These are phyloP conservation scores for Phyllotreta cruciferae DNA, from an alignment of 2,888 invertebrate species.

Conservation along the genomic window DNA sequence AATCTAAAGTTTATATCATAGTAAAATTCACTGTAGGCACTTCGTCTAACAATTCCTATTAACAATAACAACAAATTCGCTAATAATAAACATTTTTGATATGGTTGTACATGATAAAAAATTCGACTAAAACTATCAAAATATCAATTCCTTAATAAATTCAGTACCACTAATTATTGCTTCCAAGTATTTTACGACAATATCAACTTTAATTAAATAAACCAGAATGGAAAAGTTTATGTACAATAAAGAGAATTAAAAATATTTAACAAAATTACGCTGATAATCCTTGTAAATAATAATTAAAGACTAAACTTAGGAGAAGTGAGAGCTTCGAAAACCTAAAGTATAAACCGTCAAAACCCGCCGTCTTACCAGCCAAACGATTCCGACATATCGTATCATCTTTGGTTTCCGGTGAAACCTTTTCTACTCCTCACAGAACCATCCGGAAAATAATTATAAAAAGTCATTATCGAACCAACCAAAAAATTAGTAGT, in stretches of 20 bases:
- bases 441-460: slow-evolving; percentile 1
- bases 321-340: not conserved
- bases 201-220: slow-evolving; percentile 6
- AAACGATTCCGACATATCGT: not conserved
- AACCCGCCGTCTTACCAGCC: too few species aligned
- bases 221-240: not conserved
- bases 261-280: not conserved
- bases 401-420: slow-evolving; percentile 2
- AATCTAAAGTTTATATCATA: slow-evolving; percentile 19
- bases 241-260: slow-evolving; percentile 2
- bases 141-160: not conserved
- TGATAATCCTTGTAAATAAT: not conserved
- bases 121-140: too few species aligned
- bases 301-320: not conserved
- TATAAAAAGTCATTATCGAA: not conserved
- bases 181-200: slow-evolving; percentile 6
- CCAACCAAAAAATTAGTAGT: slow-evolving; percentile 2
- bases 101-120: too few species aligned
- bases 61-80: not conserved
- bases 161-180: slow-evolving; percentile 7
- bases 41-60: slow-evolving; percentile 3
- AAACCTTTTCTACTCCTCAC: not conserved
- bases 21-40: slow-evolving; percentile 8
- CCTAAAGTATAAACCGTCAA: not conserved
- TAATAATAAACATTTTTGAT: too few species aligned